Percentiles rank a stretch among this genome's conserved stretches.
Evolutionary conservation across 1,140 invertebrate genomes (phyloP).

Genomic region (Drosophila sp.): DNA sequence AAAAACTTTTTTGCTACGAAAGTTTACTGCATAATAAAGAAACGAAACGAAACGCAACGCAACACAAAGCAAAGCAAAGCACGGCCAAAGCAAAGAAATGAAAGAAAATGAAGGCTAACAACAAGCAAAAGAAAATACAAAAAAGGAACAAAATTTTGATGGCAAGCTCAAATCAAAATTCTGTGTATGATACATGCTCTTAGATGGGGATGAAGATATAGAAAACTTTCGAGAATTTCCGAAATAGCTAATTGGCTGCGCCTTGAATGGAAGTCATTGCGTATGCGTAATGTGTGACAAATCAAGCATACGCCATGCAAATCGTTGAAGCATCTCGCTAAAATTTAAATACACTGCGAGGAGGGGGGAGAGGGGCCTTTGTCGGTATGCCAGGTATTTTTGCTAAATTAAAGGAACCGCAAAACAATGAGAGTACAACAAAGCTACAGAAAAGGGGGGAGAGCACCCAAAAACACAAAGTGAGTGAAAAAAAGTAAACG

Average conservation of each 20-base stretch:
- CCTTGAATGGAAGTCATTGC: constrained; percentile 43
- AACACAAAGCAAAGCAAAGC: constrained; percentile 40
- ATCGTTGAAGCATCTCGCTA: constrained; percentile 37
- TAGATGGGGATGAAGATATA: neutral
- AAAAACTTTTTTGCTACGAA: constrained; percentile 64
- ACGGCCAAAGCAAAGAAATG: constrained; percentile 10
- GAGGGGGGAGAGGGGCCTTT: neutral
- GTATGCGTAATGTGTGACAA: constrained; percentile 76
- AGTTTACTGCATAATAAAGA: constrained; percentile 79
- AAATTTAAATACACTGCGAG: constrained; percentile 23
- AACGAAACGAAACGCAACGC: constrained; percentile 48
- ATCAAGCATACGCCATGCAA: constrained; percentile 75
- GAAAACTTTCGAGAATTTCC: constrained; percentile 58
- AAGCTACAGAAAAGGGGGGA: neutral
- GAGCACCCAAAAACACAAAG: neutral
- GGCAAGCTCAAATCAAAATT: constrained; percentile 70
- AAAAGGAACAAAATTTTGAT: constrained; percentile 35
- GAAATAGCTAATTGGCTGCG: constrained; percentile 63
- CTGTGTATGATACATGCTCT: constrained; percentile 66
- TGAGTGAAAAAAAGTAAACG: constrained; percentile 28
- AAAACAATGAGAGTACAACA: constrained; percentile 3
- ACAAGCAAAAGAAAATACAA: constrained; percentile 39
- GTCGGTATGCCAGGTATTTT: constrained; percentile 11
- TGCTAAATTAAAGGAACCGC: constrained; percentile 18
- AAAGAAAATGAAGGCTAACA: constrained; percentile 14